These are phyloP conservation scores for Diglossa cyanea DNA, from an alignment of 2,797 vertebrate species.

Conservation along the genomic window DNA sequence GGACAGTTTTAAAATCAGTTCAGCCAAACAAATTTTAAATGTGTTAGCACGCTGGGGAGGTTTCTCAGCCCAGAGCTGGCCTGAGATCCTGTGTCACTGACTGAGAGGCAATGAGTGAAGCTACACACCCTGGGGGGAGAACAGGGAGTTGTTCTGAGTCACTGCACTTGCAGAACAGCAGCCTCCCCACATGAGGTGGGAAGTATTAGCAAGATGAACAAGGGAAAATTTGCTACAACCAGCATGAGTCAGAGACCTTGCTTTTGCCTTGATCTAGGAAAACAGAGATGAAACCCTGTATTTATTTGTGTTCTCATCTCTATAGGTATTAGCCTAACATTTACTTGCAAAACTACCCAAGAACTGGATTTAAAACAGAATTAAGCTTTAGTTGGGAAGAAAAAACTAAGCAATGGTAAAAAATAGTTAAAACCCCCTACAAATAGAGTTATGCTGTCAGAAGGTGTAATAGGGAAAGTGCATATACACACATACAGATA, in stretches of 20 bases:
- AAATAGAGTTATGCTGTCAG: background rate
- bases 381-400: background rate
- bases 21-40: background rate
- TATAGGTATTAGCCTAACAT: background rate
- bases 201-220: background rate
- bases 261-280: constrained; percentile 17
- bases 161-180: constrained; percentile 11
- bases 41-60: background rate
- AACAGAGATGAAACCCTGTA: background rate
- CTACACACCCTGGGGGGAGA: background rate
- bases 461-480: background rate
- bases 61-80: background rate
- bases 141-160: constrained; percentile 15
- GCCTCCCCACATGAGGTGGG: background rate
- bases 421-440: background rate
- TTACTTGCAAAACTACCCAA: background rate
- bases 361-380: background rate
- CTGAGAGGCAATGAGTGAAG: background rate
- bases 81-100: background rate
- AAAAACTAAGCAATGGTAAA: background rate
- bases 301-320: background rate
- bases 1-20: background rate
- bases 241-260: background rate
- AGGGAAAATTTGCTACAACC: background rate
- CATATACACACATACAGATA: background rate